Evolutionary conservation across 2,888 invertebrate species (phyloP).

Genomic region (Herminia tarsipennalis): DNA sequence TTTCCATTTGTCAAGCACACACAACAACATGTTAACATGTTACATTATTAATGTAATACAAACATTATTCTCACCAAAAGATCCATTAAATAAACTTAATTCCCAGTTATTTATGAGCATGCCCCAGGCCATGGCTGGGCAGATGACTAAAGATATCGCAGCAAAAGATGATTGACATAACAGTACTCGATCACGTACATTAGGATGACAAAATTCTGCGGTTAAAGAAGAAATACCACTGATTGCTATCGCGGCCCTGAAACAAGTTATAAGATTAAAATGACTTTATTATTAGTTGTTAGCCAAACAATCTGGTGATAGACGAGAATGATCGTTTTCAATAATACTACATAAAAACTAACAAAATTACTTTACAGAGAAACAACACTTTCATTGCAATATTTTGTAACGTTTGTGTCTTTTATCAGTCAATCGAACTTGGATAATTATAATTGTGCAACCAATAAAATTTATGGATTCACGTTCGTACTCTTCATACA

Average conservation of each 20-base stretch:
- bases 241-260: slow-evolving; percentile 62
- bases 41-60: no score
- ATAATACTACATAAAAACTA: no score
- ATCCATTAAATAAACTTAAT: slow-evolving; percentile 52
- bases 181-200: slow-evolving; percentile 63
- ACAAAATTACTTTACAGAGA: no score
- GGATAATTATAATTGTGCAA: no score
- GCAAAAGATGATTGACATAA: slow-evolving; percentile 60
- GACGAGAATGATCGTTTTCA: no score
- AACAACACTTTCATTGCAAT: no score
- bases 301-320: not conserved
- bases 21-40: no score
- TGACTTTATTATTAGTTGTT: not conserved
- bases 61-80: slow-evolving; percentile 57
- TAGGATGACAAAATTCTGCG: slow-evolving; percentile 64
- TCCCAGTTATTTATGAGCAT: slow-evolving; percentile 62
- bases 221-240: slow-evolving; percentile 54
- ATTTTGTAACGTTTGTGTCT: not conserved
- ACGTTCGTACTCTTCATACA: no score
- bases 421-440: no score
- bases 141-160: slow-evolving; percentile 53
- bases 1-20: no score
- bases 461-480: no score
- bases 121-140: slow-evolving; percentile 62
- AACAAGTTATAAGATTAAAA: slow-evolving; percentile 19